A percentile compares a stretch with the other conserved stretches of the same genome.
Conservation (phyloP, 2,888 invertebrate genomes). For the Aspidiotus rigidus region DNA sequence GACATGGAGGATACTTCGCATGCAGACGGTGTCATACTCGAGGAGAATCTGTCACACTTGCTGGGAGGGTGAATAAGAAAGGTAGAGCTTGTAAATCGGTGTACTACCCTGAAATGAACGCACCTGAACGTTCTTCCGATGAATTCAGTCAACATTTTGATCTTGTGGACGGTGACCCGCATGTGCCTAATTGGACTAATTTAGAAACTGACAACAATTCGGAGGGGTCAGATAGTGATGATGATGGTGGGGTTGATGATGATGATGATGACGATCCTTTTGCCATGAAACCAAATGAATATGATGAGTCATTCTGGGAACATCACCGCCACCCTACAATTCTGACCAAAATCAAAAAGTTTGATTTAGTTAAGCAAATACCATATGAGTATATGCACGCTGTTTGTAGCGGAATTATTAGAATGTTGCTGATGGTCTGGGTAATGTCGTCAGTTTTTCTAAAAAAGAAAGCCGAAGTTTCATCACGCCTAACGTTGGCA, state of each 20-base stretch:
- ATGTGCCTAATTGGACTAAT: too few relatives aligned
- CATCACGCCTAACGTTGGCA: too few relatives aligned
- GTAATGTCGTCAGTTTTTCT: too few relatives aligned
- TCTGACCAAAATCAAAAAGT: too few relatives aligned
- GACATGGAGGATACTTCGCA: conserved; percentile 8
- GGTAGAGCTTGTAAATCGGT: background rate
- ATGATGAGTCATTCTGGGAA: background rate
- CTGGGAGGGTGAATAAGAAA: conserved; percentile 9
- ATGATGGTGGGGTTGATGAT: too few relatives aligned
- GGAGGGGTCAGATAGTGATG: background rate
- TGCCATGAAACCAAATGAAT: background rate
- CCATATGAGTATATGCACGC: too few relatives aligned
- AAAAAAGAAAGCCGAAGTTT: too few relatives aligned
- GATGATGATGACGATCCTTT: background rate
- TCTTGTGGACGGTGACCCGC: background rate
- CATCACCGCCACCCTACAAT: background rate
- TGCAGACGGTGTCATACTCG: conserved; percentile 1
- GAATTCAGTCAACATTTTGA: conserved; percentile 1
- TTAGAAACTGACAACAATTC: background rate
- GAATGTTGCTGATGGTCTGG: too few relatives aligned
- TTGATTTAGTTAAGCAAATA: too few relatives aligned
- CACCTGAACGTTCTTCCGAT: background rate
- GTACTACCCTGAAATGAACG: conserved; percentile 9
- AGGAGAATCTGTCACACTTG: background rate
- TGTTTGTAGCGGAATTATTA: too few relatives aligned